Evolutionary conservation across 2,113 vertebrate species (phyloP), one percentile per base, ranked within the genome.

Genomic region (Passer domesticus): DNA sequence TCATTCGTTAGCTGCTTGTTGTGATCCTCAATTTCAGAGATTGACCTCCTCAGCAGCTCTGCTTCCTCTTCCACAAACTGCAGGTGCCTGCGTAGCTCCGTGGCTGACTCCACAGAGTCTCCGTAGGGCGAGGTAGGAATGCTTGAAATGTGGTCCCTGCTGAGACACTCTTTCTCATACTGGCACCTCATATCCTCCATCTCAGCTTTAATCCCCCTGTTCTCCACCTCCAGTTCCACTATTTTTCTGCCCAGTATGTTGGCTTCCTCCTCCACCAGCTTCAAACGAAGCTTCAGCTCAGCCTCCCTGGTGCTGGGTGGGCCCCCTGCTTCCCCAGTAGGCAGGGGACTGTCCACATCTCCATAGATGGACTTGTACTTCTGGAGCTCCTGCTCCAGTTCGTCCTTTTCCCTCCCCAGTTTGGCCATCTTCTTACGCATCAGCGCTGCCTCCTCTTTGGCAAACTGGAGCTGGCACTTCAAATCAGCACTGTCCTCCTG

Each of bases 361-460:
- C 99, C 99, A 4, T 99, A 99, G 37, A 99, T 97, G 6, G 98
- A 98, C 95, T 99, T 99, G 96, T 99, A 99, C 92, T 99, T 99
- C 92, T 99, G 99, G 60, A 99, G 97, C 96, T 99, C 99, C 94
- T 99, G 99, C 80, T 99, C 99, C 94, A 99, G 96, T 44, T 99
- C 98, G 0, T 99, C 99, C 91, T 99, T 99, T 96, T 99, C 99
- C 33, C 98, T 98, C 33, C 99, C 99, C 31, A 99, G 97, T 89
- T 98, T 99, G 53, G 99, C 99, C 99, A 99, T 99, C 97, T 99
- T 99, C 95, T 99, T 99, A 41, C 99, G 98, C 99, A 99, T 99
- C 89, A 99, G 97, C 1, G 97, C 90, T 28, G 99, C 99, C 97
- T 99, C 99, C 92, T 99, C 99, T 97, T 99, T 99, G 95, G 99